These are phyloP conservation scores for Seriola quinqueradiata DNA, from an alignment of 2,113 vertebrate genomes.

Conservation along the genomic window DNA sequence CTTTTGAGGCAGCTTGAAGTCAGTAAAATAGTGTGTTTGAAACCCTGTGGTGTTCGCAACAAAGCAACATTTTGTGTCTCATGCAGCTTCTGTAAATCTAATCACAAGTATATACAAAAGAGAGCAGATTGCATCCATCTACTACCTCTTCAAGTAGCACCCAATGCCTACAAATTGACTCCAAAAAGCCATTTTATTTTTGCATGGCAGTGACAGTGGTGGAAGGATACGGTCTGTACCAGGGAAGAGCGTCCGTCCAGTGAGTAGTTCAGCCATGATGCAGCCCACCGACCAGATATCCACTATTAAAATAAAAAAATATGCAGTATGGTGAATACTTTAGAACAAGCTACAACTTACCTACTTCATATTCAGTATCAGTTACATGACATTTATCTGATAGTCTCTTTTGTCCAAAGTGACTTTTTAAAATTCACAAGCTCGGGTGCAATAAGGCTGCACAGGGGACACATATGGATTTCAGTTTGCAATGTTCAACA, in stretches of 20 bases:
- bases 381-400: not conserved
- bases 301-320: slow-evolving; percentile 84
- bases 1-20: slow-evolving; percentile 18
- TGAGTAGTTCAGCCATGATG: slow-evolving; percentile 99
- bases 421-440: too few species aligned
- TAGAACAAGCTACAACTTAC: not conserved
- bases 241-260: slow-evolving; percentile 96
- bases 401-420: not conserved
- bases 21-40: not conserved
- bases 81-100: not conserved
- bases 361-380: slow-evolving; percentile 3
- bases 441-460: too few species aligned
- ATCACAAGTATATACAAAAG: not conserved
- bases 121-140: not conserved
- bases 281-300: slow-evolving; percentile 99
- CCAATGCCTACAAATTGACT: slow-evolving; percentile 12
- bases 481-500: not conserved
- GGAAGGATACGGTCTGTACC: slow-evolving; percentile 99
- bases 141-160: slow-evolving; percentile 2
- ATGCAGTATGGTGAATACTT: slow-evolving; percentile 5
- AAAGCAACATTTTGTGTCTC: slow-evolving; percentile 3
- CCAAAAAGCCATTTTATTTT: not conserved
- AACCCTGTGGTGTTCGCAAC: not conserved
- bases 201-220: slow-evolving; percentile 2
- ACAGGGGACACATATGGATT: not conserved